Percentiles rank a stretch among this genome's conserved stretches.
These are phyloP conservation scores for Enoplosus armatus DNA, from an alignment of 2,797 vertebrate genomes.

Conservation along the genomic window DNA sequence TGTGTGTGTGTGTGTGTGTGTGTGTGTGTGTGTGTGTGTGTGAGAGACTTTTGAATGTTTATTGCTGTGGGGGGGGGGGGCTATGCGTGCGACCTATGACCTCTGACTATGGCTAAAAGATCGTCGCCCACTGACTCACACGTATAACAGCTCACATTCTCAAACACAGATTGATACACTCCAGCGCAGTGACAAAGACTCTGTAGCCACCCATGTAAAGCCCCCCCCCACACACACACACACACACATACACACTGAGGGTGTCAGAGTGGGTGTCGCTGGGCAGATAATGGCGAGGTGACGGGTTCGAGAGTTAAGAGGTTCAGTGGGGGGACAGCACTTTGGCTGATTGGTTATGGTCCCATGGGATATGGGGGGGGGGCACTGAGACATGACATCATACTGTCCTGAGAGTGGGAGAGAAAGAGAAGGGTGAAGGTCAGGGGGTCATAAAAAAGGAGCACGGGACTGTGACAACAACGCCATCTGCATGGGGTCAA, in stretches of 20 bases:
- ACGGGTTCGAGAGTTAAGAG: constrained; percentile 67
- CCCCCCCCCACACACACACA: neutral
- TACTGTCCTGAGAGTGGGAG: constrained; percentile 36
- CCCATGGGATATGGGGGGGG: constrained; percentile 61
- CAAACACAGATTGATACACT: constrained; percentile 35
- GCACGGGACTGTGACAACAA: constrained; percentile 16
- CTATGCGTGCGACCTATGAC: constrained; percentile 17
- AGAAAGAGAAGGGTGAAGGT: constrained; percentile 42
- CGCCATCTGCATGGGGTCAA: constrained; percentile 45
- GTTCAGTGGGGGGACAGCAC: constrained; percentile 76
- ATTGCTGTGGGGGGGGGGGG: constrained; percentile 11
- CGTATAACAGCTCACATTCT: constrained; percentile 20
- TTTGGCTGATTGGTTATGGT: constrained; percentile 74
- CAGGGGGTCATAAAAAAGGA: constrained; percentile 44
- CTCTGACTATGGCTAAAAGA: constrained; percentile 36
- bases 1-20: constrained; percentile 11
- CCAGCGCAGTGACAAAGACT: neutral
- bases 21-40: constrained; percentile 12
- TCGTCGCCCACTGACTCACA: constrained; percentile 24
- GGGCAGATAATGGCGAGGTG: constrained; percentile 64
- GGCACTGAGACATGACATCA: constrained; percentile 75
- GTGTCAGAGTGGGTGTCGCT: constrained; percentile 49
- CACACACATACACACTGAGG: neutral
- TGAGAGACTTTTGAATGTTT: constrained; percentile 5
- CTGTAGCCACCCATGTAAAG: neutral